These are phyloP conservation scores for Agapornis roseicollis DNA, from an alignment of 2,113 vertebrate species.

Conservation along the genomic window DNA sequence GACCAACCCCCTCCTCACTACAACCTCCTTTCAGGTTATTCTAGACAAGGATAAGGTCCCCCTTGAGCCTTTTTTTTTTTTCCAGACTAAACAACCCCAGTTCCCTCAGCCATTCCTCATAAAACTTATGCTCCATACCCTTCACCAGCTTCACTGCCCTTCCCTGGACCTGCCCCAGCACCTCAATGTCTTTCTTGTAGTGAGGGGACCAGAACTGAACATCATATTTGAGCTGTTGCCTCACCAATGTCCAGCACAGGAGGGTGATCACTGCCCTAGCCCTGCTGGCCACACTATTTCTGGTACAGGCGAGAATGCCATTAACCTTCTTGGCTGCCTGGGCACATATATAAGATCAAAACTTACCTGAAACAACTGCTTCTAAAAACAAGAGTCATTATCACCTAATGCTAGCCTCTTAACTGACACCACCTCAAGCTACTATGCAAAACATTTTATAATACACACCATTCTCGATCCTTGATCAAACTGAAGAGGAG, in stretches of 20 bases:
- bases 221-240: background rate
- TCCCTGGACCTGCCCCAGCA: background rate
- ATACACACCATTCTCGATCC: background rate
- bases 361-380: background rate
- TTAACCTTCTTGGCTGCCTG: background rate
- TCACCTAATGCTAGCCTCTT: background rate
- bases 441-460: fast-evolving
- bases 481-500: fast-evolving
- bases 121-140: background rate
- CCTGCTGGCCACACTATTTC: background rate
- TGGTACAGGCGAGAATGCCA: background rate
- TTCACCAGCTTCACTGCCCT: background rate
- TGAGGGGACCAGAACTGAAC: background rate
- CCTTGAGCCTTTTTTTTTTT: background rate
- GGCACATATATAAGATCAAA: background rate
- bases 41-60: background rate
- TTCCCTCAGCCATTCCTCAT: background rate
- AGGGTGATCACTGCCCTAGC: background rate
- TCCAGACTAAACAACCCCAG: background rate
- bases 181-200: background rate
- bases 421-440: fast-evolving
- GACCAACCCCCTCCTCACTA: background rate
- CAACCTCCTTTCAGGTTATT: background rate
- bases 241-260: background rate
- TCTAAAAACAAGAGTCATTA: background rate